Base-by-base conservation (phyloP, 2,113 vertebrate genomes). In the Probosciger aterrimus region DNA sequence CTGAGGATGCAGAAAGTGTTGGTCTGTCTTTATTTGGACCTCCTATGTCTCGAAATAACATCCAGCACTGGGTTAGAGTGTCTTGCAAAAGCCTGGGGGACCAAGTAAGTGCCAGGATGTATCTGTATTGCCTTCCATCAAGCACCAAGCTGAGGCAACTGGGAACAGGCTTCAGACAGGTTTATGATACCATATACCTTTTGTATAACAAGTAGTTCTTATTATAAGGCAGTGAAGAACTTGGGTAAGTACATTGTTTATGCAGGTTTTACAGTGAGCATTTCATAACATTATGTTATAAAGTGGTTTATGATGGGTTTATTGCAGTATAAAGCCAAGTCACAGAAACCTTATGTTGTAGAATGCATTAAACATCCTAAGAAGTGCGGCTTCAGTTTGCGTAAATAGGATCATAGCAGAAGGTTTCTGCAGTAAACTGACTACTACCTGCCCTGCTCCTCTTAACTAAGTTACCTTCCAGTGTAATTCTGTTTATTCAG, bases 51-150 rank as follows among this genome's bases (percentile, higher is more conserved):
- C 98, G 98, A 46, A 99, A 98, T 95, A 98, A 95, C 75, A 97
- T 98, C 91, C 98, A 98, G 59, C 99, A 99, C 77, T 97, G 98
- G 98, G 95, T 99, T 65, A 98, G 98, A 78, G 98, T 98, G 44
- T 98, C 98, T 47, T 99, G 99, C 96, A 98, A 76, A 86, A 97
- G 96, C 76, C 97, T 99, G 46, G 99, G 99, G 60, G 99, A 99
- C 60, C 99, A 99, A 98, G 99, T 99, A 57, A 92, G 98, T 52
- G 43, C 43, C 10, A 59, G 49, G 18, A 31, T 49, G 35, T 53
- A 10, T 83, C 39, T 7, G n/a, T 81, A 3, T 63, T 76, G 49
- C 23, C 46, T 31, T 93, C 31, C 4, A 2, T 91, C 67, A 76
- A 83, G 49, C 53, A 7, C 59, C 43, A 69, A 82, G 77, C 49